Evolutionary conservation across 37 sponge, comb jelly and placozoan genomes (phyloP).

Genomic region (Halichondria panicea): DNA sequence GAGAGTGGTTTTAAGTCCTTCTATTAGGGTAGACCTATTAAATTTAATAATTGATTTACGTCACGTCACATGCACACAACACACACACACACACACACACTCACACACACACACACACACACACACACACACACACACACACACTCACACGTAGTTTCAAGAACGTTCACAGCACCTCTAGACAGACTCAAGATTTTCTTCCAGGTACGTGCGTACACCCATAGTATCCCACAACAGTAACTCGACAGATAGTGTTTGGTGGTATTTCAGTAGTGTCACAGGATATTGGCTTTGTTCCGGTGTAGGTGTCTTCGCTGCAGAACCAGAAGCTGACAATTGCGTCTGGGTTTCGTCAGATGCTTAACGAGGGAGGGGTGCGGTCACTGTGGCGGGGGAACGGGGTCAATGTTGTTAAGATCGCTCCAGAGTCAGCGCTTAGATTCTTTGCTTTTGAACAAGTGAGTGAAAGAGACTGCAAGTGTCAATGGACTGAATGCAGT

Average conservation of each 20-base stretch:
- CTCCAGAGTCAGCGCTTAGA: conserved; percentile 93
- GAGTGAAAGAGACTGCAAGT: no score
- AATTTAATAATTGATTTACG: no score
- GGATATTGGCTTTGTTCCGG: not conserved
- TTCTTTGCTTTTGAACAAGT: conserved; percentile 94
- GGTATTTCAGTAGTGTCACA: no score
- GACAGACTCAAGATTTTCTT: conserved; percentile 95
- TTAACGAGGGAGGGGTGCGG: conserved; percentile 84
- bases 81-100: no score
- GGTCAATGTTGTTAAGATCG: conserved; percentile 95
- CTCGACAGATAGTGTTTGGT: no score
- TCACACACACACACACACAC: no score
- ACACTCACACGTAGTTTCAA: conserved; percentile 83
- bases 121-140: no score
- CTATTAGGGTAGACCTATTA: no score
- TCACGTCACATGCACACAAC: no score
- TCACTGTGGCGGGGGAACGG: conserved; percentile 99
- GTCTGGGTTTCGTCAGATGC: conserved; percentile 81
- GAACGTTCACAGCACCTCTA: conserved; percentile 94
- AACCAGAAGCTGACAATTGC: conserved; percentile 60
- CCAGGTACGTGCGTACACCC: conserved; percentile 58
- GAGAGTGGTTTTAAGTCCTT: no score
- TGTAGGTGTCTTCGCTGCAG: conserved; percentile 58
- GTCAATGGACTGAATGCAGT: no score
- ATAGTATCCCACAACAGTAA: no score